Evolutionary conservation across 2,797 vertebrate species (phyloP).

Genomic region (Babyrousa celebensis): DNA sequence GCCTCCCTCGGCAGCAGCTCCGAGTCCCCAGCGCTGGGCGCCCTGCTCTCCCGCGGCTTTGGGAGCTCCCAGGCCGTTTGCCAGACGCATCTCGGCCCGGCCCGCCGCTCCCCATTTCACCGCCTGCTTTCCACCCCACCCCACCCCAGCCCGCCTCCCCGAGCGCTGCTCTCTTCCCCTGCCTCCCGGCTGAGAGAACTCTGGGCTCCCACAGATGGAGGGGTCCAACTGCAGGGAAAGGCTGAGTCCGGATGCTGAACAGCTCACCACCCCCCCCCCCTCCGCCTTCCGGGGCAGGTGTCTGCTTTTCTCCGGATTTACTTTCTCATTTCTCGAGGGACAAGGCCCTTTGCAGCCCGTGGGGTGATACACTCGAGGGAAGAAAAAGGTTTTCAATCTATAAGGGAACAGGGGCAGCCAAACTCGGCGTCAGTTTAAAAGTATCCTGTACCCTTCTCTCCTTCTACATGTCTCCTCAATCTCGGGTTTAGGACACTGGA

Average conservation of each 20-base stretch:
- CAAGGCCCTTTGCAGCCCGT: not conserved
- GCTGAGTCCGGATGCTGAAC: not conserved
- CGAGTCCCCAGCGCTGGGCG: fast-evolving
- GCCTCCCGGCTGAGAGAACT: not conserved
- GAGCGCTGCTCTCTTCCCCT: not conserved
- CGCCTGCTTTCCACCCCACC: not conserved
- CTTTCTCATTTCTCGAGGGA: slow-evolving; percentile 69
- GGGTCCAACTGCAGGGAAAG: slow-evolving; percentile 5
- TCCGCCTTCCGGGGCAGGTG: slow-evolving; percentile 5
- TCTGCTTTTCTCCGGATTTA: slow-evolving; percentile 59
- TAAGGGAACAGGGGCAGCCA: not conserved
- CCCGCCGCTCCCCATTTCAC: not conserved
- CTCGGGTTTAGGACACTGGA: not conserved
- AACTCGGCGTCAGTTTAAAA: slow-evolving; percentile 50
- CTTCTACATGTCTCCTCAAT: not conserved
- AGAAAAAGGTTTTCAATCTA: slow-evolving; percentile 65
- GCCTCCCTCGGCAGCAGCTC: not conserved
- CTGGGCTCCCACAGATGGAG: not conserved
- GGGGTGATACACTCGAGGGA: not conserved
- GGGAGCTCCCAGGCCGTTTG: not conserved
- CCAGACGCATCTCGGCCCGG: not conserved
- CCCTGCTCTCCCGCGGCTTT: not conserved
- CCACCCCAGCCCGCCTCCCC: not conserved
- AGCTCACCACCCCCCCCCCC: not conserved
- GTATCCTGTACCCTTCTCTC: not conserved